These are phyloP conservation scores for Bibio marci DNA, from an alignment of 2,888 invertebrate species.

Conservation along the genomic window DNA sequence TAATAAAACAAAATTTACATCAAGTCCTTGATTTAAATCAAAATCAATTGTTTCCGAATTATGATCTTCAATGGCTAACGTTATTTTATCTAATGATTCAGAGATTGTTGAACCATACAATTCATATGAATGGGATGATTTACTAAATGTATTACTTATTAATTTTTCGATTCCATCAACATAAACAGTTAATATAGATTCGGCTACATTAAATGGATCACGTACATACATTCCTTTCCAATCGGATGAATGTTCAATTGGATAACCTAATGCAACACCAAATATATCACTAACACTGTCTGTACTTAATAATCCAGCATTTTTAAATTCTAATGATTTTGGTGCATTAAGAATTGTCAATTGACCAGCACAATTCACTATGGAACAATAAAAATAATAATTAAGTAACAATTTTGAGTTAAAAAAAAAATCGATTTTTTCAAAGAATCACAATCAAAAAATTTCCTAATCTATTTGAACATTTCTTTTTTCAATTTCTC, in stretches of 20 bases:
- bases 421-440: no score
- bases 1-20: slow-evolving; percentile 31
- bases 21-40: slow-evolving; percentile 40
- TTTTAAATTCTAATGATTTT: slow-evolving; percentile 47
- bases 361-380: slow-evolving; percentile 31
- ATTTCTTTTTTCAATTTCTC: no score
- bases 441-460: no score
- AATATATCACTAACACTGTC: slow-evolving; percentile 53
- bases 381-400: neutral
- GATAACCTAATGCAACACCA: slow-evolving; percentile 52
- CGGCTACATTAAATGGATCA: slow-evolving; percentile 57
- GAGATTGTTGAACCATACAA: slow-evolving; percentile 17
- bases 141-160: neutral
- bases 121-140: slow-evolving; percentile 17
- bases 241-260: slow-evolving; percentile 48
- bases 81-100: slow-evolving; percentile 34
- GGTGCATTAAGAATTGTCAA: slow-evolving; percentile 52
- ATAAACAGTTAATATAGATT: slow-evolving; percentile 48
- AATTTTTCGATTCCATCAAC: slow-evolving; percentile 44
- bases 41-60: slow-evolving; percentile 44
- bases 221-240: slow-evolving; percentile 52
- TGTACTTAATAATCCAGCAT: slow-evolving; percentile 37
- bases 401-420: no score
- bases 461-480: no score
- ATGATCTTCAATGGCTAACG: slow-evolving; percentile 39